Evolutionary conservation across 2,888 invertebrate genomes (phyloP).

Genomic region (Habrosyne pyritoides): DNA sequence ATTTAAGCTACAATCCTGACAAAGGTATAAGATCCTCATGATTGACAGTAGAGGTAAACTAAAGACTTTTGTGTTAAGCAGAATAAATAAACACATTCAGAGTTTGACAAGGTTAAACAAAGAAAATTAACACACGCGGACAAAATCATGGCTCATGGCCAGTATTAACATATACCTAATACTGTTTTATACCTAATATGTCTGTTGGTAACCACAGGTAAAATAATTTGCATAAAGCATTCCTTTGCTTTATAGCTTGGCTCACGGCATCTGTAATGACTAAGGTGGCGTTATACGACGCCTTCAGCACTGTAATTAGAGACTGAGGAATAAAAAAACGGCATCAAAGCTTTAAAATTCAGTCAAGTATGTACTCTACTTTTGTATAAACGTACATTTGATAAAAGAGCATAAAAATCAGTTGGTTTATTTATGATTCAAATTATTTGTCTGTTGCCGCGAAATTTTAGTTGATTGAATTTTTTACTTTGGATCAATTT

Average conservation of each 20-base stretch:
- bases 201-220: conserved; percentile 24
- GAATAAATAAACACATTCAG: not conserved
- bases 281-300: conserved; percentile 72
- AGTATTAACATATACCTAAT: not conserved
- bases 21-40: not conserved
- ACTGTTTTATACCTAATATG: not conserved
- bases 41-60: not conserved
- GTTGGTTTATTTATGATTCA: not conserved
- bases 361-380: conserved; percentile 37
- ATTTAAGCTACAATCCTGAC: no score
- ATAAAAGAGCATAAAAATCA: not conserved
- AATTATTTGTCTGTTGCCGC: no score
- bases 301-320: conserved; percentile 72
- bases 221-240: conserved; percentile 76
- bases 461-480: no score
- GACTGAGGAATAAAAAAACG: conserved; percentile 59
- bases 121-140: not conserved
- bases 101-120: not conserved
- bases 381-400: conserved; percentile 8
- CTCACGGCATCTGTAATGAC: conserved; percentile 77
- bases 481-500: no score
- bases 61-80: no score
- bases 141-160: not conserved
- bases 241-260: conserved; percentile 67
- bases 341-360: conserved; percentile 61